Evolutionary conservation across 2,888 invertebrate species (phyloP).

Genomic region (Amphimallon solstitiale): DNA sequence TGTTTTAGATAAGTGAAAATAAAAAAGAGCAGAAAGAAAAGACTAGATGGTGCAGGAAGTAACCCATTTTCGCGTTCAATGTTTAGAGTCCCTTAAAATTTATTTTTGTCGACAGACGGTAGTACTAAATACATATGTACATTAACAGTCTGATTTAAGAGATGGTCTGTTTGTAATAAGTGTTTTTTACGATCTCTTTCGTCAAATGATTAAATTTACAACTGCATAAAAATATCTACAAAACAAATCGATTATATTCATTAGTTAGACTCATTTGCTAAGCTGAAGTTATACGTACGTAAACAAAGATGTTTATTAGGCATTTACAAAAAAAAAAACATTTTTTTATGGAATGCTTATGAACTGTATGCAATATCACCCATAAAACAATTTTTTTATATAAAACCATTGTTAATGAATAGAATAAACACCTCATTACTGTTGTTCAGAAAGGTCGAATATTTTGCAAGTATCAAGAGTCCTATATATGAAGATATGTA

Average conservation of each 20-base stretch:
- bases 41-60: neutral
- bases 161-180: no score
- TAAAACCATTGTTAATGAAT: no score
- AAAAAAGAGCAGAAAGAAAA: neutral
- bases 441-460: no score
- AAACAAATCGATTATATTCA: neutral
- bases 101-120: neutral
- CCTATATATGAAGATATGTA: no score
- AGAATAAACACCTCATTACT: no score
- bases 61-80: neutral
- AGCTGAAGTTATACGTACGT: neutral
- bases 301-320: no score
- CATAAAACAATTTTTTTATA: no score
- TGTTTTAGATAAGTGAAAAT: no score
- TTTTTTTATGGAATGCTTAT: no score
- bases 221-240: neutral
- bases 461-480: no score
- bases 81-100: neutral
- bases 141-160: neutral
- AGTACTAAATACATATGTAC: neutral
- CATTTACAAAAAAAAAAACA: no score
- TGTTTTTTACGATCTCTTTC: neutral
- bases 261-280: neutral
- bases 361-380: no score
- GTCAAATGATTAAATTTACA: neutral